Base-by-base conservation (phyloP, 1,140 invertebrate species). In the Chironomus striatipennis region DNA sequence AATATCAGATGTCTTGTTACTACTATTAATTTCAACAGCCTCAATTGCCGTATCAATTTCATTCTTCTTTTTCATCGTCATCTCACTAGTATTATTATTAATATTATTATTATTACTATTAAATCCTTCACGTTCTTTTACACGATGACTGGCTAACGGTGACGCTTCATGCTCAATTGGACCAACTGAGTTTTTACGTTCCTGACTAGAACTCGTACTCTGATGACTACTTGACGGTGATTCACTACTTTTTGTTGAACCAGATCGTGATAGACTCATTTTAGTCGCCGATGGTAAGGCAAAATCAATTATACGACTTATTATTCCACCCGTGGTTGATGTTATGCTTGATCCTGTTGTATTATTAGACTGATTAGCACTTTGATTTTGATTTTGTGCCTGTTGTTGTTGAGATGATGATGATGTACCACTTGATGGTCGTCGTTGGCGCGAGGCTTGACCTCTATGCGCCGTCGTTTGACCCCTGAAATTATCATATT, bases 271-370 rank as follows among this genome's bases (percentile, higher is more conserved):
- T 7, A 70, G 18, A 20, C 65, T 70, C 65, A 70, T 70, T 70
- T 70, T 70, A 18, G 65, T 20, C 8, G 65, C 65, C 65, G 65
- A 70, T 70, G 65, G 65, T 70, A 70, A 18, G 65, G 65, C 65
- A 18, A 70, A 70, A 21, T 70, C 65, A 20, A 70, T 70, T 7
- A 70, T 70, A 10, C 65, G n/a, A 70, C 65, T 70, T 6, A 70
- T 70, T 70, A 70, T 70, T 7, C 18, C 18, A 18, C 65, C 65
- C 65, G 65, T 70, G 65, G 65, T 70, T 20, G 20, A 70, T 18
- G 65, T 8, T 20, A 17, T 20, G 7, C 18, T 15, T 70, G n/a
- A 17, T 18, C 65, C 18, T 20, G 17, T 70, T 18, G 65, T 18
- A 57, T 57, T 57, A 57, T 57, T 57, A 0, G 47, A 57, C 15